These are phyloP conservation scores for Palythoa grandiflora DNA, from an alignment of 92 coral and sea anemone species.

Conservation along the genomic window DNA sequence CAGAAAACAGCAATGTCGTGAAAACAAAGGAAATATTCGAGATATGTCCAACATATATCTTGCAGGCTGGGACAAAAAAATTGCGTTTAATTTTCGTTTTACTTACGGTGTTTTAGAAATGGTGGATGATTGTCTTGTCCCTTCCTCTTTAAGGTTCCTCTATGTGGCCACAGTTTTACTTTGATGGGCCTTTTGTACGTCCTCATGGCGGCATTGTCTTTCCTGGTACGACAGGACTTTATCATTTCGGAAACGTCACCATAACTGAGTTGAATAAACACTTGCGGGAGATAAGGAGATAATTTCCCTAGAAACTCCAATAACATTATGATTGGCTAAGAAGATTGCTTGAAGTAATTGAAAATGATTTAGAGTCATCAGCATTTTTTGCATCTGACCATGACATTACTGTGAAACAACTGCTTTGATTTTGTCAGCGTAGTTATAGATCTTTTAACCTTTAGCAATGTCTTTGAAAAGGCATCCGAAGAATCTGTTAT, in stretches of 20 bases:
- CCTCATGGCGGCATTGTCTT: conserved; percentile 48
- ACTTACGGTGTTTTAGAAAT: conserved; percentile 26
- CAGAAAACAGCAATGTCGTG: neutral
- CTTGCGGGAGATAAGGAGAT: conserved; percentile 46
- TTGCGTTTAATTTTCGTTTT: neutral
- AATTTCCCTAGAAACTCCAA: conserved; percentile 53
- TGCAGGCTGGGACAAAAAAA: neutral
- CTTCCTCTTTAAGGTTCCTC: conserved; percentile 29
- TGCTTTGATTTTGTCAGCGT: neutral
- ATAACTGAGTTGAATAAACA: conserved; percentile 44
- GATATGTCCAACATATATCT: neutral
- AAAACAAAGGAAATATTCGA: conserved; percentile 16
- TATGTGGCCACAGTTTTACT: conserved; percentile 43
- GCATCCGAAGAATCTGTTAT: neutral
- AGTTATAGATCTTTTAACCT: conserved; percentile 14
- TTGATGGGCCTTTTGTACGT: conserved; percentile 45
- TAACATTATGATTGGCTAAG: neutral
- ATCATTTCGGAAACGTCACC: conserved; percentile 54
- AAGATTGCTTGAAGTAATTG: neutral
- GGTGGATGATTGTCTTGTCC: conserved; percentile 10
- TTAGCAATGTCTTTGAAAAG: neutral
- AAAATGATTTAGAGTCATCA: conserved; percentile 19
- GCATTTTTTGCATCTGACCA: conserved; percentile 23
- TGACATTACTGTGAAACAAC: neutral
- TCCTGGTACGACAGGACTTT: conserved; percentile 51